Evolutionary conservation across 2,888 invertebrate species (phyloP).

Genomic region (Zonitis immaculata): DNA sequence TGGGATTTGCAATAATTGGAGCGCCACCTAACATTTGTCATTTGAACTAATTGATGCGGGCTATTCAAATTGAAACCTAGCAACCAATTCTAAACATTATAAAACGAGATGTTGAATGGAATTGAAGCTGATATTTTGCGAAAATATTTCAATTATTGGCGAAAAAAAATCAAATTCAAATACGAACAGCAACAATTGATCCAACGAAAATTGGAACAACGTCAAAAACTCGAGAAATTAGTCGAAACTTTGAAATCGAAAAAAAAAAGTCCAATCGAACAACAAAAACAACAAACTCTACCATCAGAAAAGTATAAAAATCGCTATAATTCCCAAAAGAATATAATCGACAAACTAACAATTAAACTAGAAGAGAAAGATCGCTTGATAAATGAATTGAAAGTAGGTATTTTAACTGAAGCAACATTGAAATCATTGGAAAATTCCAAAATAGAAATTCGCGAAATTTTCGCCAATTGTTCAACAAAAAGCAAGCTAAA

Average conservation of each 20-base stretch:
- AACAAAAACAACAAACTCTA: conserved; percentile 3
- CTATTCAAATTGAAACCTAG: neutral
- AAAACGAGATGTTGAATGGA: neutral
- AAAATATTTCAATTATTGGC: conserved; percentile 33
- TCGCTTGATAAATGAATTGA: conserved; percentile 67
- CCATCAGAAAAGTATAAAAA: conserved; percentile 28
- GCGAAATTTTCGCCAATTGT: conserved; percentile 47
- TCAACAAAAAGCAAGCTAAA: conserved; percentile 47
- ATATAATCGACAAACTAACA: conserved; percentile 68
- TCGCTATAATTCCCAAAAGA: conserved; percentile 64
- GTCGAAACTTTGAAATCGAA: conserved; percentile 31
- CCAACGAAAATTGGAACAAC: conserved; percentile 20
- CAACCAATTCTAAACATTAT: neutral
- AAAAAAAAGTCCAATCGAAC: conserved; percentile 21
- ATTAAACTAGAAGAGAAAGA: conserved; percentile 67
- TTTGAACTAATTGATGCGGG: neutral
- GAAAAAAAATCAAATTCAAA: conserved; percentile 18
- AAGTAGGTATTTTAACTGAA: conserved; percentile 63
- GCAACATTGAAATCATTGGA: conserved; percentile 59
- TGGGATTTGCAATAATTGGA: neutral
- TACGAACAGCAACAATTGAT: conserved; percentile 17
- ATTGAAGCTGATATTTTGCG: neutral
- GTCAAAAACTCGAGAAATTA: conserved; percentile 36
- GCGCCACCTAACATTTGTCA: neutral
- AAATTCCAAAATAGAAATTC: conserved; percentile 55